These are phyloP conservation scores for Bufo gargarizans DNA, from an alignment of 2,113 vertebrate genomes.

Conservation along the genomic window DNA sequence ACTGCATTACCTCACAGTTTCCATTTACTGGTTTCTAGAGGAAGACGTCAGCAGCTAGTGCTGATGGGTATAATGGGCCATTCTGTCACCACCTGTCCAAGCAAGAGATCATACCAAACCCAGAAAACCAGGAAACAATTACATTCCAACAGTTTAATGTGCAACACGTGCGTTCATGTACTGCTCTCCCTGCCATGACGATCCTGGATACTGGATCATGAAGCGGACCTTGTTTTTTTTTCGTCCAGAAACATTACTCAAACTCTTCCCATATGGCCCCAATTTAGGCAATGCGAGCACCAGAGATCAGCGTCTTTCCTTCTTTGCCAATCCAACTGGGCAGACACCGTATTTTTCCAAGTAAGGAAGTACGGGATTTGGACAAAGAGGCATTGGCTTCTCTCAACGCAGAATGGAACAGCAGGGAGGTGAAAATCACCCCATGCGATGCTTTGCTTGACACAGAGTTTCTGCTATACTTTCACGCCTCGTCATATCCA, in stretches of 20 bases:
- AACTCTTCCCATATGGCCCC: constrained; percentile 39
- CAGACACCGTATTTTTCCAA: constrained; percentile 20
- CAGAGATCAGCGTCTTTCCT: neutral
- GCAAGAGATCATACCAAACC: constrained; percentile 25
- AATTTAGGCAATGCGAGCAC: neutral
- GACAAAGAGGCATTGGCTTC: neutral
- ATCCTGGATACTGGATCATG: constrained; percentile 23
- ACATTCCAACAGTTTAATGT: neutral
- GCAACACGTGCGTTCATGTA: neutral
- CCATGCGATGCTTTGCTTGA: neutral
- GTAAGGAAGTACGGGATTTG: constrained; percentile 26
- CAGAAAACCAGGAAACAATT: constrained; percentile 39
- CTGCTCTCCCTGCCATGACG: constrained; percentile 12
- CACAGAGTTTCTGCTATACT: neutral
- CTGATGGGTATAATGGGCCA: constrained; percentile 23
- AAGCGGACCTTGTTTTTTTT: neutral
- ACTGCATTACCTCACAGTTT: constrained; percentile 14
- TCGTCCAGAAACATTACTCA: neutral
- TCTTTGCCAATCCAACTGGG: neutral
- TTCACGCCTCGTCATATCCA: neutral
- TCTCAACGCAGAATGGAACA: neutral
- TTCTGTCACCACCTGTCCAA: constrained; percentile 44
- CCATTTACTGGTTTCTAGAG: constrained; percentile 2
- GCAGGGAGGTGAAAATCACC: constrained; percentile 10
- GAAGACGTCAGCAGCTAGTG: neutral